Conservation (phyloP, 2,797 vertebrate genomes). For the Ceryle rudis region DNA sequence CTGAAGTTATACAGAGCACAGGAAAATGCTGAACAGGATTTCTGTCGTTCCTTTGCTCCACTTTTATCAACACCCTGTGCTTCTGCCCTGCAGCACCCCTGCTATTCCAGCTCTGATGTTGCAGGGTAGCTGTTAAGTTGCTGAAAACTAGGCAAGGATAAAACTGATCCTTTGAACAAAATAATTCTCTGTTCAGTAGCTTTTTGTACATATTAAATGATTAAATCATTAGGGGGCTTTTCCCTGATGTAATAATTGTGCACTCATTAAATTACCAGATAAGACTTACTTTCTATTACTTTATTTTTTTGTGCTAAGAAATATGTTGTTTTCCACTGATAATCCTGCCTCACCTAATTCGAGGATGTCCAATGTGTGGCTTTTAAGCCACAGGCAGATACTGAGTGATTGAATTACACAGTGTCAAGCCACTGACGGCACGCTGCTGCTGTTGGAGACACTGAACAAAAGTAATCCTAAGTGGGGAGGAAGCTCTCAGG, state of each 20-base stretch:
- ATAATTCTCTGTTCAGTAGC: conserved; percentile 46
- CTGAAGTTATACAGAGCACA: background rate
- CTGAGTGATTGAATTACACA: background rate
- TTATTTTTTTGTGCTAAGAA: conserved; percentile 7
- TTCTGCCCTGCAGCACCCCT: conserved; percentile 24
- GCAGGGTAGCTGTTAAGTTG: background rate
- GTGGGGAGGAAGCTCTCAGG: background rate
- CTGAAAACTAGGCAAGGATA: conserved; percentile 15
- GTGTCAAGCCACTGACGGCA: background rate
- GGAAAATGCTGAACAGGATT: conserved; percentile 6
- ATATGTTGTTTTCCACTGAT: conserved; percentile 33
- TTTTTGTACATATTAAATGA: conserved; percentile 73
- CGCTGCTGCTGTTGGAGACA: background rate
- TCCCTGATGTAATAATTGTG: conserved; percentile 69
- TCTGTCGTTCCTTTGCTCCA: background rate
- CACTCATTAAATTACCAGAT: conserved; percentile 70
- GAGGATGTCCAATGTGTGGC: background rate
- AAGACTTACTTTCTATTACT: conserved; percentile 48
- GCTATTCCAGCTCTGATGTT: conserved; percentile 7
- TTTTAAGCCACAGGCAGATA: background rate
- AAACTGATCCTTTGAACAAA: conserved; percentile 37
- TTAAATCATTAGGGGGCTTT: conserved; percentile 70
- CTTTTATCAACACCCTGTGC: background rate
- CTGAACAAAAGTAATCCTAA: too few species aligned
- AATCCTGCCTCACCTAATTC: background rate